A percentile compares a stretch with the other conserved stretches of the same genome.
Conservation (phyloP, 2,113 vertebrate genomes). For the Bubo bubo region DNA sequence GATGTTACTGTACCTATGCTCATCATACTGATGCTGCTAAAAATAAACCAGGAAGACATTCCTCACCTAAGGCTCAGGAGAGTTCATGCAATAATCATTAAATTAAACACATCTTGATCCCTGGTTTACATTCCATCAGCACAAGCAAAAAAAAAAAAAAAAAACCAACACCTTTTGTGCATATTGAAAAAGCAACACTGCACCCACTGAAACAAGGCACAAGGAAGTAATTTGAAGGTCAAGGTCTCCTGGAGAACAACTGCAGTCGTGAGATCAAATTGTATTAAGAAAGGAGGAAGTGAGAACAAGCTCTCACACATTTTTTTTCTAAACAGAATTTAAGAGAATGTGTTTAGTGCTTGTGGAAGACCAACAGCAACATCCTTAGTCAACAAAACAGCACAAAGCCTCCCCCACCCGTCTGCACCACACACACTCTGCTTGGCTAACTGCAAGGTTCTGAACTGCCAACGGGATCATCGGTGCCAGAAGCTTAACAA, state of each 20-base stretch:
- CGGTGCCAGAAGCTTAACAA: background rate
- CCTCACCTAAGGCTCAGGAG: constrained; percentile 46
- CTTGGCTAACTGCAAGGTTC: background rate
- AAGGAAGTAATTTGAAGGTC: constrained; percentile 12
- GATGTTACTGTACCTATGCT: background rate
- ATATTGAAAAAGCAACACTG: background rate
- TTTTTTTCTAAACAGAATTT: background rate
- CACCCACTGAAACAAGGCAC: background rate
- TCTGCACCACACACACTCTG: background rate
- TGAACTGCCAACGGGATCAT: background rate
- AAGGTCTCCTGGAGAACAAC: background rate
- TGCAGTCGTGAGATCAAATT: background rate
- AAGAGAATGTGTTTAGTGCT: background rate
- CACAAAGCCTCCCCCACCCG: background rate
- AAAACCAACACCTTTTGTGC: background rate
- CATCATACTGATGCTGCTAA: background rate
- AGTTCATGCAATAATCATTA: background rate
- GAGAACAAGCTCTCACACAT: background rate
- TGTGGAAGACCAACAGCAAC: background rate
- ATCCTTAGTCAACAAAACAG: background rate
- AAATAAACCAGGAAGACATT: constrained; percentile 64
- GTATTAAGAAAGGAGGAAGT: background rate
- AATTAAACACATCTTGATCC: constrained; percentile 21
- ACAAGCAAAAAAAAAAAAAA: background rate
- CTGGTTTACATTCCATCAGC: background rate